These are phyloP conservation scores for Epizoanthus stellaris DNA, from an alignment of 92 coral and sea anemone species.

Conservation along the genomic window DNA sequence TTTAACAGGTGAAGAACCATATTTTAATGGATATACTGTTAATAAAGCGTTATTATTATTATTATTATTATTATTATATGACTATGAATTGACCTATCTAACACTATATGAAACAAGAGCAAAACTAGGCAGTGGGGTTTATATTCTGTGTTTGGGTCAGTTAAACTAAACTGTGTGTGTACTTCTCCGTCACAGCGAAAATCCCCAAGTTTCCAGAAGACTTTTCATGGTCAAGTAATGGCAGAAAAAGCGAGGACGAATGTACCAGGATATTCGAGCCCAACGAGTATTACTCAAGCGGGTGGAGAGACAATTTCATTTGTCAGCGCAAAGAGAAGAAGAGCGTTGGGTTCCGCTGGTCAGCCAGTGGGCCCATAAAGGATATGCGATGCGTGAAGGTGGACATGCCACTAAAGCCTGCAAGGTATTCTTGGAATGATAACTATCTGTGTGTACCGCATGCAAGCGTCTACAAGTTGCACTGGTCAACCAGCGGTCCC, in stretches of 20 bases:
- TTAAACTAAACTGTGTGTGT: not conserved
- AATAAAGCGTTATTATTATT: too few species aligned
- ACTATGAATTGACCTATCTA: too few species aligned
- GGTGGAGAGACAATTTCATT: conserved; percentile 67
- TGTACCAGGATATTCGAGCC: conserved; percentile 78
- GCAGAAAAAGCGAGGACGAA: conserved; percentile 15
- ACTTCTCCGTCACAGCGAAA: not conserved
- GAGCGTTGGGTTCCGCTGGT: conserved; percentile 65
- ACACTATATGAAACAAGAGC: too few species aligned
- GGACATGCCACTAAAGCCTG: conserved; percentile 49
- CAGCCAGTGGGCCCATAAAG: conserved; percentile 54
- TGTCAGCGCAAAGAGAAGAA: conserved; percentile 78
- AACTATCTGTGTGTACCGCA: conserved; percentile 77
- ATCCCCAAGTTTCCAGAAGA: conserved; percentile 59
- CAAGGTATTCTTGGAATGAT: conserved; percentile 60
- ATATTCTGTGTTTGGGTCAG: not conserved
- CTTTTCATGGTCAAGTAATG: conserved; percentile 43
- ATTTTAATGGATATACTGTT: too few species aligned
- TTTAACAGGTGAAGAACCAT: too few species aligned
- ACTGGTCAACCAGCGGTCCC: conserved; percentile 71
- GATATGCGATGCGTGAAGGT: conserved; percentile 53
- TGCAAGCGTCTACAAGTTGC: conserved; percentile 72
- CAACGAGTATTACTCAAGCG: conserved; percentile 28
- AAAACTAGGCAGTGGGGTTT: too few species aligned
- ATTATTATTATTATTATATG: too few species aligned